Conservation (phyloP, 2,797 vertebrate genomes). For the Atherinosoma microstoma region DNA sequence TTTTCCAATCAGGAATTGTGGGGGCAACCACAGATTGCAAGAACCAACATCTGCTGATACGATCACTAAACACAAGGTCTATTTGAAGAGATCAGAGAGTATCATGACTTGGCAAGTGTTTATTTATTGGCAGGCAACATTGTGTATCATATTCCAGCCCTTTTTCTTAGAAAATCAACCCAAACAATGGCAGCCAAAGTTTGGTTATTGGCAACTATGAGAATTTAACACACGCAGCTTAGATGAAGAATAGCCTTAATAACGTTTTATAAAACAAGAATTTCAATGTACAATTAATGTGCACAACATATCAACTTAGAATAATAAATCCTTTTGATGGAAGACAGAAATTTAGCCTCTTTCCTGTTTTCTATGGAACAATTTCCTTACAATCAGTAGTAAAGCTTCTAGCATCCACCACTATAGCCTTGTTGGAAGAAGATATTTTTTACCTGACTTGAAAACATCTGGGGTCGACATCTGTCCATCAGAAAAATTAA, state of each 20-base stretch:
- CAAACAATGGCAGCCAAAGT: slow-evolving; percentile 12
- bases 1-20: background rate
- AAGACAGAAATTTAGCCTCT: background rate
- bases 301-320: background rate
- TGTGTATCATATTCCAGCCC: slow-evolving; percentile 6
- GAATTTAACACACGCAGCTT: background rate
- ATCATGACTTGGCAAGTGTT: slow-evolving; percentile 9
- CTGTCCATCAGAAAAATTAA: background rate
- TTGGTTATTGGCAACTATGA: slow-evolving; percentile 6
- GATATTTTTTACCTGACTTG: background rate
- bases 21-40: background rate
- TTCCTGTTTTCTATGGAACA: background rate
- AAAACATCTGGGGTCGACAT: background rate
- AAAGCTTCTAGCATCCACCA: background rate
- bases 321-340: background rate
- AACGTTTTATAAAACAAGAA: background rate
- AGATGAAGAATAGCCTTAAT: background rate
- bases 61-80: background rate
- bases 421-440: background rate
- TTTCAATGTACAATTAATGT: background rate
- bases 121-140: slow-evolving; percentile 11
- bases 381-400: background rate
- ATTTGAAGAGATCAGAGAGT: background rate
- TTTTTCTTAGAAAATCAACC: slow-evolving; percentile 8
- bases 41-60: background rate